These are phyloP conservation scores for Contarinia nasturtii DNA, from an alignment of 1,140 invertebrate species.

Conservation along the genomic window DNA sequence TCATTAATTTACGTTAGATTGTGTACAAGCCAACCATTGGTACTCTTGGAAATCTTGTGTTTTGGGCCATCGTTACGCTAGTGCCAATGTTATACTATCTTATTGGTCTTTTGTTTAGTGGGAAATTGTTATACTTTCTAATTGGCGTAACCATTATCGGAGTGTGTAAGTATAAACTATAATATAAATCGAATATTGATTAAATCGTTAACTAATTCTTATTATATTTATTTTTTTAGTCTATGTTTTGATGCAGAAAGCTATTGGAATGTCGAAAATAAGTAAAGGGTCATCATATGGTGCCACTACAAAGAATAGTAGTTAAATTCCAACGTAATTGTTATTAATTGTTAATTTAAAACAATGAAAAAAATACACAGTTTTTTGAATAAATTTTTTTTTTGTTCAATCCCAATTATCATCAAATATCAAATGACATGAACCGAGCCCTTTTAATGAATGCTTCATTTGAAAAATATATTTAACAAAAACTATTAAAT, in stretches of 20 bases:
- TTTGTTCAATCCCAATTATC: too few species aligned
- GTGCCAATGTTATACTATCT: conserved; percentile 52
- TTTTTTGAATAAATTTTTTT: too few species aligned
- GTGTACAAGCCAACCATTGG: conserved; percentile 34
- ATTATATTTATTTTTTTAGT: conserved; percentile 54
- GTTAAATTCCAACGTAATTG: too few species aligned
- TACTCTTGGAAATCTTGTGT: conserved; percentile 47
- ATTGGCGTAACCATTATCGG: conserved; percentile 42
- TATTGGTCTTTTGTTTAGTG: conserved; percentile 43
- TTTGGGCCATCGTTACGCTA: conserved; percentile 49
- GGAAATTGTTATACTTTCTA: conserved; percentile 48
- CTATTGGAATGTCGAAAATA: conserved; percentile 67
- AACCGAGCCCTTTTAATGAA: too few species aligned
- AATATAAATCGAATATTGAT: background rate
- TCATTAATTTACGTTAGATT: background rate
- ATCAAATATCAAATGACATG: too few species aligned
- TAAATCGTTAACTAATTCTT: conserved; percentile 5
- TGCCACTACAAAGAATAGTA: conserved; percentile 7
- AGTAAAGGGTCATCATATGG: conserved; percentile 62
- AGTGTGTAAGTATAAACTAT: conserved; percentile 40
- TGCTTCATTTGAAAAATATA: too few species aligned
- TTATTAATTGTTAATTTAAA: too few species aligned
- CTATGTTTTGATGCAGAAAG: conserved; percentile 53
- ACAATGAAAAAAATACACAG: too few species aligned
- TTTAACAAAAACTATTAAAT: too few species aligned